Evolutionary conservation across 1,140 invertebrate genomes (phyloP), one percentile per base, ranked within the genome.

Genomic region (Drosophila triauraria): DNA sequence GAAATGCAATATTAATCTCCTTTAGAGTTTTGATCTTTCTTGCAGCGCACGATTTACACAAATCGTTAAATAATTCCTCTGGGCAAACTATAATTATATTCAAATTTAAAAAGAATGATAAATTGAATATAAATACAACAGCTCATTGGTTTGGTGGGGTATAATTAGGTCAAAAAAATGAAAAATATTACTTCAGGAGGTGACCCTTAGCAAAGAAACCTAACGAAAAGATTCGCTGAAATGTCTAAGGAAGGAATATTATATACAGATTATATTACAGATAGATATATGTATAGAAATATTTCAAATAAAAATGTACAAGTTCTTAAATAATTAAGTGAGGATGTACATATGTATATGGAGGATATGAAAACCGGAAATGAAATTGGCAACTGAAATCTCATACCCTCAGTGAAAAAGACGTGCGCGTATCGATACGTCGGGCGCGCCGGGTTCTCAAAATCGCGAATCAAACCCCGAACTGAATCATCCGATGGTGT

Each of bases 1-100:
- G 96, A 95, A 99, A 99, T 92, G 99, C 98, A 94, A 99, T 99
- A 96, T 99, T 99, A 94, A 99, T 99, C 94, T 99, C 99, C 95
- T 99, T 99, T 92, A 99, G 95, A 65, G 98, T 99, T 96, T 99
- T 99, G 93, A 99, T 98, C 94, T 98, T 98, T 95, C 96, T 98
- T 93, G 97, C 97, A 91, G 96, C 96, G 77, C 96, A 95, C 90
- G 98, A 99, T 94, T 99, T 99, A 95, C 98, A 99, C 91, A 99
- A 94, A 94, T 99, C 98, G 95, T 99, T 99, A 95, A 97, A 97
- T 91, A 97, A 94, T 94, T 97, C 96, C 95, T 97, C 97, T 80
- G 96, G 96, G 93, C 97, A 97, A 71, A 97, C 97, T 54, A 54
- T 54, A 54, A 54, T 54, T 54, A 54, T 54, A 54, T 54, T 54